phyloP scores from a whole-genome alignment of 2,797 vertebrate species.

The Argya squamiceps region DNA sequence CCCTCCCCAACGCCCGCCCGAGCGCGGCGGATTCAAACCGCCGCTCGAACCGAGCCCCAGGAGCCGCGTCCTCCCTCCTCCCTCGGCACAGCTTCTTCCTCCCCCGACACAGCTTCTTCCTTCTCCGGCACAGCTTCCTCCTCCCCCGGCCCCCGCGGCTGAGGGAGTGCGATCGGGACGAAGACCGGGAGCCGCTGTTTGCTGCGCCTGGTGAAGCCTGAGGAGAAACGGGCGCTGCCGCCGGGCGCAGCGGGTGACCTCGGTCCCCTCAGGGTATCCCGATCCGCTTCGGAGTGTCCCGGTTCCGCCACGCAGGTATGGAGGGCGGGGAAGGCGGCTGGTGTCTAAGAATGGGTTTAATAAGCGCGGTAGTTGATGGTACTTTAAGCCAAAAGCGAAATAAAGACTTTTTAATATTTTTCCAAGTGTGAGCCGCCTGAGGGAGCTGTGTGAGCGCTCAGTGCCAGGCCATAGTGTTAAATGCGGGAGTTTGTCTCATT shows the following conservation, averaged over 20 bases:
- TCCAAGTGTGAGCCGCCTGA: not conserved
- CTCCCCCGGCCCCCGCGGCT: not conserved
- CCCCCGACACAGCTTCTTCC: too few species aligned
- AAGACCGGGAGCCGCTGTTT: too few species aligned
- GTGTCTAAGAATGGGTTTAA: not conserved
- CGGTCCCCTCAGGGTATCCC: not conserved
- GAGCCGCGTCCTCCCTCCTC: too few species aligned
- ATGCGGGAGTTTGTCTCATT: not conserved
- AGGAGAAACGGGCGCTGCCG: not conserved
- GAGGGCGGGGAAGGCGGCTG: too few species aligned
- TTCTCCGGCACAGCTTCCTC: too few species aligned
- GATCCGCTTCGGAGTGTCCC: accelerated
- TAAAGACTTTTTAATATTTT: not conserved
- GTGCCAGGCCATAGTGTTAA: not conserved
- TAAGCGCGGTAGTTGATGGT: not conserved
- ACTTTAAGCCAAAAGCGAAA: not conserved
- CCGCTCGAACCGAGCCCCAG: too few species aligned
- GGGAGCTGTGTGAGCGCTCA: not conserved
- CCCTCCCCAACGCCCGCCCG: not conserved
- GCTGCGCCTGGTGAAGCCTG: not conserved
- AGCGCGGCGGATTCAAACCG: not conserved
- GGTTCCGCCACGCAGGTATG: not conserved
- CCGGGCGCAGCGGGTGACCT: not conserved
- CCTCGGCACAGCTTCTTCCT: too few species aligned
- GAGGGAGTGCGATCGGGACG: accelerated